Evolutionary conservation across 2,888 invertebrate genomes (phyloP), one percentile per base, ranked within the genome.

Genomic region (Cephus spinipes): DNA sequence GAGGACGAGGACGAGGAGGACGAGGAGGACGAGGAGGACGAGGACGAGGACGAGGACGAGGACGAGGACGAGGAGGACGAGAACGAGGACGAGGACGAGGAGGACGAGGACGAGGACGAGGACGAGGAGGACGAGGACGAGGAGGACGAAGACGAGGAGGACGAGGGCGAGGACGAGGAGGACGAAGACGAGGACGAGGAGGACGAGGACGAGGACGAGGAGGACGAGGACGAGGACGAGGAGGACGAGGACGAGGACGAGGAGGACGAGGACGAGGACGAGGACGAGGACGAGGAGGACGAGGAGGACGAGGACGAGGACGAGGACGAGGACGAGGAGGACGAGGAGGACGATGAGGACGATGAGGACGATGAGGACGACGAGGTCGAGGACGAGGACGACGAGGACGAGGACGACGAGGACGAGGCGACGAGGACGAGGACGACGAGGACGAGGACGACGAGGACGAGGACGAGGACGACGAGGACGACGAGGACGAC

Each of bases 91-190:
- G n/a, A n/a, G n/a, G n/a, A n/a, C n/a, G 68, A 68, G 32, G 55
- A 32, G 69, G 76, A 75, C 30, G 75, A 68, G 68, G 23, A 32
- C 36, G 76, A 69, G 32, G 68, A 68, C 68, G 68, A 68, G 12
- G 68, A 68, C 12, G 68, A 68, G 12, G 68, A 68, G 68, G 68
- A 68, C 68, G 68, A 68, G 12, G 68, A 68, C 12, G 68, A 68
- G 12, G n/a, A n/a, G n/a, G n/a, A n/a, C n/a, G n/a, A n/a, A n/a
- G n/a, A n/a, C n/a, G n/a, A n/a, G n/a, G n/a, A n/a, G n/a, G n/a
- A n/a, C n/a, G n/a, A n/a, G n/a, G n/a, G n/a, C n/a, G n/a, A n/a
- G n/a, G n/a, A n/a, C n/a, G n/a, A n/a, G n/a, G n/a, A n/a, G n/a
- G n/a, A n/a, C n/a, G n/a, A n/a, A n/a, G n/a, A n/a, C n/a, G 68